phyloP scores from a whole-genome alignment of 2,888 invertebrate species.

The Furcula furcula region DNA sequence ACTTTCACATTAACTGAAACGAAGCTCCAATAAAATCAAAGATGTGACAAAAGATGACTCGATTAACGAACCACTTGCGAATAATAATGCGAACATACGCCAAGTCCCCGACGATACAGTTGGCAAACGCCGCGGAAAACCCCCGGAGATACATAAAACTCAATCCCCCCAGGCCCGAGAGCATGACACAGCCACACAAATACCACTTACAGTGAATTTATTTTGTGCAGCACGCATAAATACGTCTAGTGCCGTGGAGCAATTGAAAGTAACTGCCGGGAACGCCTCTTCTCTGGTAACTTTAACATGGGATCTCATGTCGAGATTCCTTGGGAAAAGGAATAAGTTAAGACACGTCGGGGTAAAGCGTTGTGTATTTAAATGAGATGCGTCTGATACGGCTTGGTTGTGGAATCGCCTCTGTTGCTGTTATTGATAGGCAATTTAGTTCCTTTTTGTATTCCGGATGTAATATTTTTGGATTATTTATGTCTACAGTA shows the following conservation, averaged over 20 bases:
- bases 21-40: too few species aligned
- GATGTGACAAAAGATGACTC: not conserved
- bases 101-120: conserved; percentile 1
- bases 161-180: conserved; percentile 3
- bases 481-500: too few species aligned
- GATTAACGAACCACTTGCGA: not conserved
- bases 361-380: conserved; percentile 1
- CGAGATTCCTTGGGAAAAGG: conserved; percentile 30
- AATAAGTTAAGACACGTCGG: conserved; percentile 26
- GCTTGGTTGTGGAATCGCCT: too few species aligned
- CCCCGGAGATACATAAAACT: not conserved
- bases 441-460: too few species aligned
- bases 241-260: conserved; percentile 40
- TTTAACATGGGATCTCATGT: conserved; percentile 38
- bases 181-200: conserved; percentile 51
- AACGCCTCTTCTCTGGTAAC: conserved; percentile 38
- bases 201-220: conserved; percentile 69
- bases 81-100: not conserved
- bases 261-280: conserved; percentile 64
- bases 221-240: conserved; percentile 64
- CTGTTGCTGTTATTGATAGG: not conserved
- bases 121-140: not conserved
- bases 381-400: not conserved
- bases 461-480: too few species aligned
- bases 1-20: too few species aligned